Percentiles rank a stretch among this genome's conserved stretches.
Conservation (phyloP, 2,888 invertebrate species). For the Trissolcus japonicus region DNA sequence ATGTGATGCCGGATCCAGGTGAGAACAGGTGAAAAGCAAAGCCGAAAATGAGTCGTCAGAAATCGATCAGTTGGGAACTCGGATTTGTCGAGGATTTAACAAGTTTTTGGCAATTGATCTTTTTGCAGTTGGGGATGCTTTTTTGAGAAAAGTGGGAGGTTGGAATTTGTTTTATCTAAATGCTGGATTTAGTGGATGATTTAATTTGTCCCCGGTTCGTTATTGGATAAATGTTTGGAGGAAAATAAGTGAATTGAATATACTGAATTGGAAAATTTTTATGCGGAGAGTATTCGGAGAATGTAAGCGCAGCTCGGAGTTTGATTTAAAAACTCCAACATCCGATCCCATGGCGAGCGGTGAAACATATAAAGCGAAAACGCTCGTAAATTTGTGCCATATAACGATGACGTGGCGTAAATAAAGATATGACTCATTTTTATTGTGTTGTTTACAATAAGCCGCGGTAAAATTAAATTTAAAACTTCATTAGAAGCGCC, state of each 20-base stretch:
- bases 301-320: slow-evolving; percentile 5
- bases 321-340: slow-evolving; percentile 27
- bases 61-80: background rate
- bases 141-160: too few relatives aligned
- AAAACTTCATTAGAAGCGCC: slow-evolving; percentile 40
- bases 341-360: slow-evolving; percentile 27
- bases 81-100: slow-evolving; percentile 2
- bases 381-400: slow-evolving; percentile 43
- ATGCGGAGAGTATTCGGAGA: too few relatives aligned
- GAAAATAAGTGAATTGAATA: too few relatives aligned
- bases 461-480: slow-evolving; percentile 44
- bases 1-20: slow-evolving; percentile 34
- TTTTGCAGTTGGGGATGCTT: too few relatives aligned
- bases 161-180: too few relatives aligned
- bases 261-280: too few relatives aligned
- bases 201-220: too few relatives aligned
- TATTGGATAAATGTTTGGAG: too few relatives aligned
- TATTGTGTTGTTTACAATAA: slow-evolving; percentile 55
- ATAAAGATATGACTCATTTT: slow-evolving; percentile 56
- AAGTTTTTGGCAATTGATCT: background rate
- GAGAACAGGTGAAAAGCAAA: slow-evolving; percentile 32
- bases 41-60: background rate
- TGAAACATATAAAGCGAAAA: slow-evolving; percentile 38
- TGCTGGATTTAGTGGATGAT: too few relatives aligned
- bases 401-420: slow-evolving; percentile 50